Percentiles rank a stretch among this genome's conserved stretches.
Conservation (phyloP, 2,113 vertebrate genomes). For the Felis chaus region DNA sequence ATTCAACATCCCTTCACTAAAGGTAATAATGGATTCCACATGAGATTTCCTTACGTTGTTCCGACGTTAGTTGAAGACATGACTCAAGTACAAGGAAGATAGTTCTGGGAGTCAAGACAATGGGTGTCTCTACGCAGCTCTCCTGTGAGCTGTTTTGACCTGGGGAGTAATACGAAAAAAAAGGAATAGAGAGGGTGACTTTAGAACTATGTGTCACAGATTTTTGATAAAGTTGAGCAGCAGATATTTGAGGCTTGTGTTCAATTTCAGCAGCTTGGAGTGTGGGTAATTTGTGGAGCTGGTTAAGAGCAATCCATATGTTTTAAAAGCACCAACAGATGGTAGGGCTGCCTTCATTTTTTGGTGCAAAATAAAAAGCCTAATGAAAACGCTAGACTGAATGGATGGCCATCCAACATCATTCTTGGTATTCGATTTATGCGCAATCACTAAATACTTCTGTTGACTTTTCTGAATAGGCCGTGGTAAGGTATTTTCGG, state of each 20-base stretch:
- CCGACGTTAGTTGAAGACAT: not conserved
- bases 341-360: not conserved
- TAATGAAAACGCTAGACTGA: not conserved
- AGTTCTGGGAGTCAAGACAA: not conserved
- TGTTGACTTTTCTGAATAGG: not conserved
- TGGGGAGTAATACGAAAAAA: not conserved
- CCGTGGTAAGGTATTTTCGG: not conserved
- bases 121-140: not conserved
- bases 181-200: not conserved
- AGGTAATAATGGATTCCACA: not conserved
- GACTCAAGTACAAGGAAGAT: not conserved
- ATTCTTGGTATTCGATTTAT: not conserved
- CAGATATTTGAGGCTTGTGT: not conserved
- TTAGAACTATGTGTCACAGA: not conserved
- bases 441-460: not conserved
- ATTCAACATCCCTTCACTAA: not conserved
- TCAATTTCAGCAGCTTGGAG: not conserved
- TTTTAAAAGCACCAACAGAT: slow-evolving; percentile 32
- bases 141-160: not conserved
- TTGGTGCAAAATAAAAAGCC: not conserved
- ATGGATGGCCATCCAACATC: not conserved
- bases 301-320: slow-evolving; percentile 18
- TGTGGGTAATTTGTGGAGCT: not conserved
- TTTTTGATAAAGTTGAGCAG: not conserved
- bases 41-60: not conserved